Evolutionary conservation across 2,113 vertebrate species (phyloP).

Genomic region (Plotosus lineatus): DNA sequence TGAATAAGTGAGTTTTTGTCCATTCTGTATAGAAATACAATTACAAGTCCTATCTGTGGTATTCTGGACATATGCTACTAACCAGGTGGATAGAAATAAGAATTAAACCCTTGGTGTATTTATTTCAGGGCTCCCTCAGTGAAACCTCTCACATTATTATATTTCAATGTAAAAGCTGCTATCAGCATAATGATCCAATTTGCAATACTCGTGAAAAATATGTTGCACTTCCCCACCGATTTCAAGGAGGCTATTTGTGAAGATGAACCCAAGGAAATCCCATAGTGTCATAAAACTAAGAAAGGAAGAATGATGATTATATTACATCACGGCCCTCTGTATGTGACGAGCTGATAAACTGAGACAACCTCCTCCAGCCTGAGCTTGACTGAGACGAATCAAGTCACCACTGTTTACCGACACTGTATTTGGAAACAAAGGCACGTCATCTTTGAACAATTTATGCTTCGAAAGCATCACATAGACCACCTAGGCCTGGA

Average conservation of each 20-base stretch:
- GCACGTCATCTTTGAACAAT: constrained; percentile 50
- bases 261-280: not conserved
- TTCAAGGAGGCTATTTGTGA: not conserved
- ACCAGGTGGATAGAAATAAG: not conserved
- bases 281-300: constrained; percentile 6
- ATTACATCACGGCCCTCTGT: not conserved
- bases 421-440: constrained; percentile 54
- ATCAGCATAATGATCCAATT: not conserved
- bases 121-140: not conserved
- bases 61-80: not conserved
- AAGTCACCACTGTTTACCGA: constrained; percentile 25
- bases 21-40: not conserved
- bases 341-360: not conserved
- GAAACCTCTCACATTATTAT: not conserved
- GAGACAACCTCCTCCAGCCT: not conserved
- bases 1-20: not conserved
- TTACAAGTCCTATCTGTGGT: not conserved
- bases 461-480: constrained; percentile 43
- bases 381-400: constrained; percentile 10
- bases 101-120: not conserved
- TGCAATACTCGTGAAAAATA: not conserved
- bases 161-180: not conserved
- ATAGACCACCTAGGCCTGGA: constrained; percentile 2
- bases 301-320: not conserved
- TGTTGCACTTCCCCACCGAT: not conserved